These are phyloP conservation scores for Paracanthobrama guichenoti DNA, from an alignment of 2,113 vertebrate genomes.

Conservation along the genomic window DNA sequence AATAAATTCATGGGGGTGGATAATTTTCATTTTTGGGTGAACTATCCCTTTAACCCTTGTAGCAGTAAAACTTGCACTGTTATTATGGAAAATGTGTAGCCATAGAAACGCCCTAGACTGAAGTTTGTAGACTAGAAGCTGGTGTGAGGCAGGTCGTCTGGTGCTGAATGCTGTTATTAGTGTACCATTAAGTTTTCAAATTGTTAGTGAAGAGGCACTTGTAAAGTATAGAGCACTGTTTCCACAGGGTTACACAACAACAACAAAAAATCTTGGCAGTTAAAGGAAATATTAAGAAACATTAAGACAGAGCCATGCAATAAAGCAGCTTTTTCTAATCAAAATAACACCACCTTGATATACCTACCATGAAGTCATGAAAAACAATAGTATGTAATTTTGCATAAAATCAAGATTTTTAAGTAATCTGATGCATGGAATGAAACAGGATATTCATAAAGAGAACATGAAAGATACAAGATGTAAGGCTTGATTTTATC, in stretches of 20 bases:
- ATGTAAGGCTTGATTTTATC: background rate
- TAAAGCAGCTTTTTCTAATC: background rate
- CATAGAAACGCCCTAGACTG: constrained; percentile 68
- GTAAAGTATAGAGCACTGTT: constrained; percentile 6
- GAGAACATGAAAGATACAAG: background rate
- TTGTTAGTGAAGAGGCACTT: constrained; percentile 3
- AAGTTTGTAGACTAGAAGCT: constrained; percentile 64
- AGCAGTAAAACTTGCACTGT: constrained; percentile 49
- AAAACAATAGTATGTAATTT: background rate
- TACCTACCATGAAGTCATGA: background rate
- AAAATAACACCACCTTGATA: background rate
- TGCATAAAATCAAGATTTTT: background rate
- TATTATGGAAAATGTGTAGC: constrained; percentile 48
- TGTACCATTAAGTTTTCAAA: constrained; percentile 33
- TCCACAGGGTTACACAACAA: background rate
- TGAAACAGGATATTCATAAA: background rate
- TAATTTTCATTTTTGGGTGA: no score
- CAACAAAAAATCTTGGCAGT: background rate
- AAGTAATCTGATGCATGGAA: background rate
- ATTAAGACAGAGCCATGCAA: background rate
- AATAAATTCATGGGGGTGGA: no score
- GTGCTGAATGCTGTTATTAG: constrained; percentile 53
- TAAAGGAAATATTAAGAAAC: background rate
- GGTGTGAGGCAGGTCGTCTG: constrained; percentile 54
- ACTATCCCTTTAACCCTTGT: constrained; percentile 31